Evolutionary conservation across 2,797 vertebrate genomes (phyloP).

Genomic region (Eleutherodactylus coqui): DNA sequence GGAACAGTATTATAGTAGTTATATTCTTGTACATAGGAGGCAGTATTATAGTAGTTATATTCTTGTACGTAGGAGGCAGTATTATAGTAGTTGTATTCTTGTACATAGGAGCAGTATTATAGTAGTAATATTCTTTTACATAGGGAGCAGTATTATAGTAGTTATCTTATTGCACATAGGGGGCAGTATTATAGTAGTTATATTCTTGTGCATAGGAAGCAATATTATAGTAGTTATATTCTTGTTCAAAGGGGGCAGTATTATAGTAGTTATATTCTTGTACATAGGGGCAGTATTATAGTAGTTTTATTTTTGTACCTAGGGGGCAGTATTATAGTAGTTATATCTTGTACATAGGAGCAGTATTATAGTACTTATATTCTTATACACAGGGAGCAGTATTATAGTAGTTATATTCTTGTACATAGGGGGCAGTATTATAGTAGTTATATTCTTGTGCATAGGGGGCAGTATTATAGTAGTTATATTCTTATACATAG

Average conservation of each 20-base stretch:
- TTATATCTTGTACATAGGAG: not conserved
- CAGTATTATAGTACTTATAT: constrained; percentile 16
- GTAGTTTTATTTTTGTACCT: constrained; percentile 4
- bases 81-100: constrained; percentile 7
- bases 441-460: constrained; percentile 10
- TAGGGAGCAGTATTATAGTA: not conserved
- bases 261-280: not conserved
- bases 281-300: too few relatives aligned
- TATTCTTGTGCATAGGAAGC: not conserved
- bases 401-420: constrained; percentile 6
- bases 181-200: not conserved
- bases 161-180: not conserved
- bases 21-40: not conserved
- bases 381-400: not conserved
- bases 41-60: not conserved
- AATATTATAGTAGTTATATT: not conserved
- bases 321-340: constrained; percentile 13
- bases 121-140: not conserved
- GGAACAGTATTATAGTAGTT: not conserved
- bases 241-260: not conserved
- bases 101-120: not conserved
- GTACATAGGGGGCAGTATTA: not conserved
- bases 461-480: not conserved
- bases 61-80: not conserved
- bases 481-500: not conserved